Base-by-base conservation (phyloP, 2,113 vertebrate genomes). In the Megaptera novaeangliae region DNA sequence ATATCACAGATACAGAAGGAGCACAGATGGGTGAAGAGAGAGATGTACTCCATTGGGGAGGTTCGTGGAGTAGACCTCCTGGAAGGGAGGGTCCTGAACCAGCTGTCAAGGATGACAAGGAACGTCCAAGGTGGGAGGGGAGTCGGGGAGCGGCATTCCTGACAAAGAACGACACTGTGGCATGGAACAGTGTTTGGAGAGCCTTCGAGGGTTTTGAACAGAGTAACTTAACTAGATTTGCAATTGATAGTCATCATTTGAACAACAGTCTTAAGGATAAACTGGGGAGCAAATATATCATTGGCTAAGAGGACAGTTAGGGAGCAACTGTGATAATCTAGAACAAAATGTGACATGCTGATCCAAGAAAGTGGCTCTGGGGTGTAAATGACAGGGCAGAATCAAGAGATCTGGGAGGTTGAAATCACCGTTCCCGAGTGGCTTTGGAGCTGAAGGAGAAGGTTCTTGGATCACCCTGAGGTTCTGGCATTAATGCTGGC, bases 351-450 rank as follows among this genome's bases (percentile, higher is more conserved):
- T 39, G 23, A 75, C 10, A 3, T 20, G 6, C 39, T 78, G 61
- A 71, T 63, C 18, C 41, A 72, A 80, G 52, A 69, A 46, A 36
- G 20, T n/a, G 88, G 75, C 23, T 29, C 44, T 29, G 8, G 10
- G 34, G 34, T 23, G 1, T 63, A 18, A 44, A 41, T 11, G 5
- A 52, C 11, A 6, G 39, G 21, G 41, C 23, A 94, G 61, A 80
- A 85, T 36, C 52, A 52, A 61, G 59, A 27, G 13, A 18, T 78
- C 49, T 13, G 31, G 69, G 41, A 39, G 7, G n/a, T 34, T 49
- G 36, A 23, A 68, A 46, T 36, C 20, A 36, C 10, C 7, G 10
- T 2, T 14, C 14, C 39, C 3, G 0, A 1, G 23, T 9, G 39
- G 36, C n/a, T 84, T 77, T 87, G 71, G 34, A 55, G 21, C 2